Base-by-base conservation (phyloP, 2,888 invertebrate species). In the Pocota personata region DNA sequence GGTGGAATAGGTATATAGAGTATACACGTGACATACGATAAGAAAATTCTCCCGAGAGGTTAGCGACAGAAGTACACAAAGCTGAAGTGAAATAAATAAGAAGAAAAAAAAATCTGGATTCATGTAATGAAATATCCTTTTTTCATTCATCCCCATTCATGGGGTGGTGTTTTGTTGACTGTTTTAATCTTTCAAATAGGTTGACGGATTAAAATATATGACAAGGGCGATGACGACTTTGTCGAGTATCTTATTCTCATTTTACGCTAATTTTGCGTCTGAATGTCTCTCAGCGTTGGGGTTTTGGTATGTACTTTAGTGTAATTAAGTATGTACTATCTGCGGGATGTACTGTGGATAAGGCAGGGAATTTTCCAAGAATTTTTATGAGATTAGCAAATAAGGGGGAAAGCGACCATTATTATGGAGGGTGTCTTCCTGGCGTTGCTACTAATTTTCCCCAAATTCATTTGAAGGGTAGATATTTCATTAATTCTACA, bases 141-240 rank as follows among this genome's bases (percentile, higher is more conserved):
- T 82, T 75, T 62, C 60, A 62, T 58, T 62, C 19, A 14, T 57
- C 3, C 21, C 35, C n/a, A 19, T 32, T 55, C 48, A 14, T n/a
- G 14, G 30, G 16, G 46, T 66, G 27, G 24, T 69, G 46, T 50
- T 71, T 57, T 77, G 77, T 72, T 71, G 64, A 57, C 77, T 76
- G 77, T 77, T 82, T 82, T 71, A 82, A 82, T 77, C 77, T 71
- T 58, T 58, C 77, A 82, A 71, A 58, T 64, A 77, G 77, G 64
- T 71, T 71, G 82, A 58, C 66, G 57, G 71, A 77, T 66, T 66
- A 57, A 57, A 71, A 67, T 52, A 58, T 24, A 76, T 67, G 58
- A 55, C 46, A 71, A 67, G 66, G 67, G 48, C 50, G 60, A 52
- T 75, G 80, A 80, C 52, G 67, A 60, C 67, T 82, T 82, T 69